Percentiles rank a stretch among this genome's conserved stretches.
Conservation (phyloP, 2,797 vertebrate species). For the Sylvia borin region DNA sequence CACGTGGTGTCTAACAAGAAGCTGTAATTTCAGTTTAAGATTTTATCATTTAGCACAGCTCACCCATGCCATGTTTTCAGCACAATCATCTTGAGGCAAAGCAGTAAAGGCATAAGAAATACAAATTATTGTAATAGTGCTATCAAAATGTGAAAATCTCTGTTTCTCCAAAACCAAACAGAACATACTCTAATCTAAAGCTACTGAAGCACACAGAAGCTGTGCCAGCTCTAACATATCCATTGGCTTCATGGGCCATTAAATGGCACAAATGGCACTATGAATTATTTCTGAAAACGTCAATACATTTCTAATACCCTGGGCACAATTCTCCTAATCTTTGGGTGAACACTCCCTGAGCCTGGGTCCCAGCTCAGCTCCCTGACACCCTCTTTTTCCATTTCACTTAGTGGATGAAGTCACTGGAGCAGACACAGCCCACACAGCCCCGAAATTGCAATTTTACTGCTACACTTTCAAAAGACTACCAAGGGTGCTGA, state of each 20-base stretch:
- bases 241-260: slow-evolving; percentile 2
- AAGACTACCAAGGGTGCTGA: background rate
- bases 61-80: background rate
- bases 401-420: background rate
- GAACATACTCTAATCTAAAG: slow-evolving; percentile 25
- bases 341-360: background rate
- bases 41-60: background rate
- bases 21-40: background rate
- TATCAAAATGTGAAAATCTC: slow-evolving; percentile 1
- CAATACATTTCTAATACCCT: background rate
- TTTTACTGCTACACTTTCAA: background rate
- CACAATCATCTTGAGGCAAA: background rate
- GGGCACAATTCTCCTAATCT: background rate
- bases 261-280: slow-evolving; percentile 23
- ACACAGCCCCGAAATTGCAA: background rate
- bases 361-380: background rate
- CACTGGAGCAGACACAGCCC: background rate
- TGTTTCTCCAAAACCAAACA: background rate
- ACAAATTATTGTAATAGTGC: background rate
- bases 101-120: background rate
- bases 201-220: slow-evolving; percentile 39
- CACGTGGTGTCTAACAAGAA: background rate
- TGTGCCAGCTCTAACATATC: background rate
- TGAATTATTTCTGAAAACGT: slow-evolving; percentile 1
- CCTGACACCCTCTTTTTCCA: background rate